Percentiles rank a stretch among this genome's conserved stretches.
These are phyloP conservation scores for Gastracanthus pulcherrimus DNA, from an alignment of 2,888 invertebrate genomes.

Conservation along the genomic window DNA sequence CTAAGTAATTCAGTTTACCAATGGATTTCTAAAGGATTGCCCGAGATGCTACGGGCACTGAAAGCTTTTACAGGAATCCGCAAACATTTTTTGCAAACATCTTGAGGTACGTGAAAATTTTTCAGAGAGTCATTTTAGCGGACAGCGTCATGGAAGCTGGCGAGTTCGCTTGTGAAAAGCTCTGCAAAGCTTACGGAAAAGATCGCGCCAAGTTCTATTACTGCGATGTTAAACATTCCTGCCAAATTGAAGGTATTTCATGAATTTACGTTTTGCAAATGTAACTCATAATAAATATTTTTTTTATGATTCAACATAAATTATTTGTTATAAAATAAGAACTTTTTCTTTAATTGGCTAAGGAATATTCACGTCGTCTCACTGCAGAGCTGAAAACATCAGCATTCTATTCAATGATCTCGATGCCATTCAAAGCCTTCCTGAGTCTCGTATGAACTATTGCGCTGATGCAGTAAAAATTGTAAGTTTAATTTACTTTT, in stretches of 20 bases:
- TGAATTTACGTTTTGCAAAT: slow-evolving; percentile 4
- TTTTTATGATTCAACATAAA: background rate
- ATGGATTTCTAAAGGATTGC: too few relatives aligned
- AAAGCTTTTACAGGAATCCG: background rate
- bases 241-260: slow-evolving; percentile 73
- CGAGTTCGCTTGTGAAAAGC: slow-evolving; percentile 69
- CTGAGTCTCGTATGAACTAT: background rate
- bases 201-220: slow-evolving; percentile 70
- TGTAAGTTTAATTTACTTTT: background rate
- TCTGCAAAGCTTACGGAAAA: slow-evolving; percentile 72
- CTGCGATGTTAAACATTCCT: slow-evolving; percentile 72
- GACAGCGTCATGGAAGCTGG: slow-evolving; percentile 67
- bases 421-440: slow-evolving; percentile 56
- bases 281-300: too few relatives aligned
- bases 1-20: too few relatives aligned
- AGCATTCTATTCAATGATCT: slow-evolving; percentile 66
- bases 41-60: too few relatives aligned
- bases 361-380: slow-evolving; percentile 60
- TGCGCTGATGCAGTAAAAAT: background rate
- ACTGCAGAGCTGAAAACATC: slow-evolving; percentile 58
- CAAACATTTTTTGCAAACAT: background rate
- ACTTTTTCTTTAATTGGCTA: too few relatives aligned
- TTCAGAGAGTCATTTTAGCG: slow-evolving; percentile 71
- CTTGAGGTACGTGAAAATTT: too few relatives aligned
- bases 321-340: too few relatives aligned